Conservation (phyloP, 2,797 vertebrate species). For the Hypotaenidia philippensis region DNA sequence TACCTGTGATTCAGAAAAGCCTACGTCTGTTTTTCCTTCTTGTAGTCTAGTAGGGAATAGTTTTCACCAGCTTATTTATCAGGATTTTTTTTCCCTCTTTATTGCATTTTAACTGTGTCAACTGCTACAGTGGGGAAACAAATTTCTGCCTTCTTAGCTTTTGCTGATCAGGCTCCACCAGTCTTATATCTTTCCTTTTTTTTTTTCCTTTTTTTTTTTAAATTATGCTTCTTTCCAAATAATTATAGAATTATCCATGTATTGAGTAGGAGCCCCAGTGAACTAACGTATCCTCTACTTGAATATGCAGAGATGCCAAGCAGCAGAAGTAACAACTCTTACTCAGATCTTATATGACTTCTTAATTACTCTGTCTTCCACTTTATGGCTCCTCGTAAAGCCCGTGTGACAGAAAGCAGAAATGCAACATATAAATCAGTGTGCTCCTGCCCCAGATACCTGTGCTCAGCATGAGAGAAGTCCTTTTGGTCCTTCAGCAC, state of each 20-base stretch:
- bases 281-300: neutral
- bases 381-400: slow-evolving; percentile 32
- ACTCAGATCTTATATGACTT: neutral
- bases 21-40: neutral
- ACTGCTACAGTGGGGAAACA: neutral
- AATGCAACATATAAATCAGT: neutral
- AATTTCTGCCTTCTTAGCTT: neutral
- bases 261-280: neutral
- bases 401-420: neutral
- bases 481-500: neutral
- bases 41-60: neutral
- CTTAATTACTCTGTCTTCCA: slow-evolving; percentile 23
- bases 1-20: neutral
- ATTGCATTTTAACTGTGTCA: neutral
- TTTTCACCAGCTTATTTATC: neutral
- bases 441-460: neutral
- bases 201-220: neutral
- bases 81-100: neutral
- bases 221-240: neutral
- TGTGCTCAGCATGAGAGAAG: neutral
- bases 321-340: neutral
- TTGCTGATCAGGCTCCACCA: neutral
- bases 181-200: neutral
- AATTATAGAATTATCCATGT: neutral
- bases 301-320: neutral